Conservation (phyloP, 2,888 invertebrate genomes). For the Tachystola acroxantha region DNA sequence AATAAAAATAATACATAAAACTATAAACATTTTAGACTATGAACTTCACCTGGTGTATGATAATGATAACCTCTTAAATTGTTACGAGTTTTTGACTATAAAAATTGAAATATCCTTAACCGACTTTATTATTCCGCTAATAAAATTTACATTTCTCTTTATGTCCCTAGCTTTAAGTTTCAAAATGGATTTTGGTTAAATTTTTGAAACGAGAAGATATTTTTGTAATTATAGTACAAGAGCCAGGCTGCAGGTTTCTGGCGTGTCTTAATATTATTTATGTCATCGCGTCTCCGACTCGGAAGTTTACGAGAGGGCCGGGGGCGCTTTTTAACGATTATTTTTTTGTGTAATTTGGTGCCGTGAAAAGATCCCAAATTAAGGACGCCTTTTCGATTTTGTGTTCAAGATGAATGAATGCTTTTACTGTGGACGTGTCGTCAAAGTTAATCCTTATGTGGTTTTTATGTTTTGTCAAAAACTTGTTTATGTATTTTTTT, state of each 20-base stretch:
- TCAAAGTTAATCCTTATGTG: constrained; percentile 7
- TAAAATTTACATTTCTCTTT: neutral
- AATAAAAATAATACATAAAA: no score
- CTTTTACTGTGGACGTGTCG: constrained; percentile 14
- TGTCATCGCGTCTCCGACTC: constrained; percentile 59
- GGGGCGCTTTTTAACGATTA: constrained; percentile 46
- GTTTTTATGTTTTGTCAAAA: no score
- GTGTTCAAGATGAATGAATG: constrained; percentile 17
- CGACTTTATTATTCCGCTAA: constrained; percentile 1
- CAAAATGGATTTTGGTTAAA: neutral
- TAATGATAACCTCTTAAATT: constrained; percentile 44
- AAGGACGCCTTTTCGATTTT: constrained; percentile 26
- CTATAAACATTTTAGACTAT: no score
- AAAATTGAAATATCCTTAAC: constrained; percentile 24
- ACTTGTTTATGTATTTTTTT: no score
- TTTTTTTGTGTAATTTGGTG: constrained; percentile 55
- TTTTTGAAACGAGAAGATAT: neutral
- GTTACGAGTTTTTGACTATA: constrained; percentile 37
- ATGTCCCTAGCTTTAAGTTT: neutral
- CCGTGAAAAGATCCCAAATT: constrained; percentile 40
- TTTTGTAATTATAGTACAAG: neutral
- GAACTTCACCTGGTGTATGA: constrained; percentile 41
- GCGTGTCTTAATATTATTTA: constrained; percentile 62
- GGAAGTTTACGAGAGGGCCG: constrained; percentile 43
- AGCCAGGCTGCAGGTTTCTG: constrained; percentile 33